Percentiles rank a stretch among this genome's conserved stretches.
These are phyloP conservation scores for Sebastes trivittatus DNA, from an alignment of 2,797 vertebrate species.

Conservation along the genomic window DNA sequence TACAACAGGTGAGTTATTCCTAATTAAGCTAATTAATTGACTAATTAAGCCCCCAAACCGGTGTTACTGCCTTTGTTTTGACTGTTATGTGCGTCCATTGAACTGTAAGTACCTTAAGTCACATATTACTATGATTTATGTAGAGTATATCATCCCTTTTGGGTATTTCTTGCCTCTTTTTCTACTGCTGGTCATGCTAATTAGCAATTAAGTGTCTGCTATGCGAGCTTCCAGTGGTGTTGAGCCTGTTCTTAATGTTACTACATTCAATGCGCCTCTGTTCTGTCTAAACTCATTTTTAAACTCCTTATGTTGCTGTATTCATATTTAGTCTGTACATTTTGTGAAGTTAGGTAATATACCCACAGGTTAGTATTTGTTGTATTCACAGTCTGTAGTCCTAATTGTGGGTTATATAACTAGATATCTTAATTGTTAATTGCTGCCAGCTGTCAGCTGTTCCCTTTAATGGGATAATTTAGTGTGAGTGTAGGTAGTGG, in stretches of 20 bases:
- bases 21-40: too few relatives aligned
- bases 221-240: background rate
- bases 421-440: background rate
- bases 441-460: background rate
- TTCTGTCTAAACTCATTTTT: background rate
- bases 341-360: background rate
- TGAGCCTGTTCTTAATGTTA: background rate
- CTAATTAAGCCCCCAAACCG: background rate
- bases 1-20: background rate
- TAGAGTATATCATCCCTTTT: background rate
- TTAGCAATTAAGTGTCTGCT: background rate
- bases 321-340: background rate
- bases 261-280: background rate
- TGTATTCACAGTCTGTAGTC: background rate
- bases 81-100: background rate
- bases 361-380: background rate
- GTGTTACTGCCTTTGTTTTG: background rate
- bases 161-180: background rate
- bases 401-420: background rate
- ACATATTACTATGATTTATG: background rate
- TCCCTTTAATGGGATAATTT: background rate
- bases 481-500: too few relatives aligned
- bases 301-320: background rate
- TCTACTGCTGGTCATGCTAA: background rate
- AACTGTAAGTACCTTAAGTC: background rate